Evolutionary conservation across 2,113 vertebrate genomes (phyloP), one percentile per base, ranked within the genome.

Genomic region (Lophius piscatorius): DNA sequence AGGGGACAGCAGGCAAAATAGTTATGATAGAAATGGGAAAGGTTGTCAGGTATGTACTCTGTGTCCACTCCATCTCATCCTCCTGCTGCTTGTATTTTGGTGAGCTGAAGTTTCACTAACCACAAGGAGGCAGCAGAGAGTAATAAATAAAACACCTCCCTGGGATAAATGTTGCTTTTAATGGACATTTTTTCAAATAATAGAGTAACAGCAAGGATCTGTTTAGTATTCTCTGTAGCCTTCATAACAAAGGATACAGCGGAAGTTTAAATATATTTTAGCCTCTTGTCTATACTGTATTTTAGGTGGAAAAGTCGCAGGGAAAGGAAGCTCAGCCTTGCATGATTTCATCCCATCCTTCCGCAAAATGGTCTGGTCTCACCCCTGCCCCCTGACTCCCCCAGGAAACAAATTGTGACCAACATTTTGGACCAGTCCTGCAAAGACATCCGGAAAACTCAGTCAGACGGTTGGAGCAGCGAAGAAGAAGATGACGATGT

Each of bases 271-370:
- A 80, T 55, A 62, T 74, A 70, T 77, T 69, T 82, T 84, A 87
- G 84, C 78, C 51, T 81, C 47, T 82, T 81, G 80, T 89, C 69
- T 91, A 89, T 86, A 82, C 81, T 84, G 84, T 80, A 82, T 89
- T 90, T 87, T 91, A 89, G 86, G 87, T 90, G 87, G 87, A 89
- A 90, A 88, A 47, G 71, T 73, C 61, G 78, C 87, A 88, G 82
- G 88, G 84, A 87, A 77, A 84, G 74, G 80, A 90, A 86, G 73
- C 77, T 79, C 81, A 87, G 74, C 85, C 84, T 90, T 90, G 84
- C 83, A 85, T 90, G 86, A 91, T 87, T 82, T 86, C 81, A 83
- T 65, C 67, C 74, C 58, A 44, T 78, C 76, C 80, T 80, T 61
- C 76, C 58, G 83, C 85, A 78, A 86, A 80, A 84, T 85, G 76